These are phyloP conservation scores for Camponotus floridanus DNA, from an alignment of 1,140 invertebrate genomes.

Conservation along the genomic window DNA sequence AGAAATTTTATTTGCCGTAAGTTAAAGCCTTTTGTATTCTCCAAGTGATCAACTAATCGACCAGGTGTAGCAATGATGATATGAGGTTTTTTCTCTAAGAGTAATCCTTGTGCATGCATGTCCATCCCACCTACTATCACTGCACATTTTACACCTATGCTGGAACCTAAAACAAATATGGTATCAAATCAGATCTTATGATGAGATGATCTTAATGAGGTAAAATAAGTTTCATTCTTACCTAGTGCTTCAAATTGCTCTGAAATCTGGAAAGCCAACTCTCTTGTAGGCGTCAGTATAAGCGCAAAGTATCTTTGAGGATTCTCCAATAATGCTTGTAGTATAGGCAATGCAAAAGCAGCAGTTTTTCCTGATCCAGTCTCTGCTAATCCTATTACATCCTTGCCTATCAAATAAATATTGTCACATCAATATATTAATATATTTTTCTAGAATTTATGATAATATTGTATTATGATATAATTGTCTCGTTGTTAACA, in stretches of 20 bases:
- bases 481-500: slow-evolving; percentile 17
- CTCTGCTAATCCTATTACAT: slow-evolving; percentile 98
- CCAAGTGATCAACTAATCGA: slow-evolving; percentile 95
- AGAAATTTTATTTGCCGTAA: slow-evolving; percentile 95
- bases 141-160: slow-evolving; percentile 97
- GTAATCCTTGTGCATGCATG: slow-evolving; percentile 96
- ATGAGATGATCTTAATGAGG: not conserved
- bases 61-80: slow-evolving; percentile 98
- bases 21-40: slow-evolving; percentile 98
- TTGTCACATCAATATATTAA: not conserved
- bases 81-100: slow-evolving; percentile 97
- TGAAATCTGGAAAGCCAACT: slow-evolving; percentile 98
- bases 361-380: slow-evolving; percentile 99
- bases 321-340: slow-evolving; percentile 95
- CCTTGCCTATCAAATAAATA: slow-evolving; percentile 88
- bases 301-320: slow-evolving; percentile 98
- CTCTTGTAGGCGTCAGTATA: slow-evolving; percentile 98
- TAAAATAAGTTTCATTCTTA: slow-evolving; percentile 80
- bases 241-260: slow-evolving; percentile 98
- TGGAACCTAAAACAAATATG: slow-evolving; percentile 86
- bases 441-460: not conserved
- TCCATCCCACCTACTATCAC: slow-evolving; percentile 99
- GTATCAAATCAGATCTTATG: not conserved
- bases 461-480: not conserved
- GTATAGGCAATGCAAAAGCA: slow-evolving; percentile 98